Conservation (phyloP, 2,797 vertebrate species). For the Cryptoblepharus egeriae region DNA sequence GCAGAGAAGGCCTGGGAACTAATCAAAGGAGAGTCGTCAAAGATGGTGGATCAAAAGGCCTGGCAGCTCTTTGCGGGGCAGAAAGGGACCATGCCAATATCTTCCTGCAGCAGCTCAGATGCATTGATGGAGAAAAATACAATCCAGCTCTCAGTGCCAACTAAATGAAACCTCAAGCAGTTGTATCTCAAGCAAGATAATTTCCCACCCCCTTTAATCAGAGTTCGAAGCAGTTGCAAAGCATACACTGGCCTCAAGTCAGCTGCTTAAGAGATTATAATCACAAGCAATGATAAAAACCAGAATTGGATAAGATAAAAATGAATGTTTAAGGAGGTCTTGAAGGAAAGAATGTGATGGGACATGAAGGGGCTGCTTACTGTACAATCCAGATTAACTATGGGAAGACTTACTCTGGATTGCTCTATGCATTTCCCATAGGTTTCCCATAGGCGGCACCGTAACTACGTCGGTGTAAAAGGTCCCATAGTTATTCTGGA, state of each 20-base stretch:
- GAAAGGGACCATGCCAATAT: slow-evolving; percentile 20
- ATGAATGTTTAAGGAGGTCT: neutral
- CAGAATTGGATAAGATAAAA: neutral
- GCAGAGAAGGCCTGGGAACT: slow-evolving; percentile 34
- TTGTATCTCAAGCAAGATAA: neutral
- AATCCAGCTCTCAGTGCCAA: slow-evolving; percentile 29
- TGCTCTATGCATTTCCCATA: too few relatives aligned
- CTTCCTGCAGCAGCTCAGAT: slow-evolving; percentile 31
- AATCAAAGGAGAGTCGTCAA: slow-evolving; percentile 51
- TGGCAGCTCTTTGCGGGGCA: slow-evolving; percentile 33
- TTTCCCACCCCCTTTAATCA: neutral
- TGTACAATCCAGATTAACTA: too few relatives aligned
- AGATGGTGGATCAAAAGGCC: slow-evolving; percentile 40
- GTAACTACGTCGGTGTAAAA: too few relatives aligned
- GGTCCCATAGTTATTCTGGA: too few relatives aligned
- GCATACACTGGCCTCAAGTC: neutral
- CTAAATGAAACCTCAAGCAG: neutral
- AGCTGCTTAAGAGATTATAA: neutral
- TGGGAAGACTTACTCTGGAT: too few relatives aligned
- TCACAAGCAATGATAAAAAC: neutral
- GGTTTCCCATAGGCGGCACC: too few relatives aligned
- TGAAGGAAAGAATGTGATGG: too few relatives aligned
- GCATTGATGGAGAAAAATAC: neutral
- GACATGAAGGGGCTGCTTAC: neutral
- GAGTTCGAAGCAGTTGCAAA: neutral